phyloP scores from a whole-genome alignment of 2,797 vertebrate species.

The Vespertilio murinus region DNA sequence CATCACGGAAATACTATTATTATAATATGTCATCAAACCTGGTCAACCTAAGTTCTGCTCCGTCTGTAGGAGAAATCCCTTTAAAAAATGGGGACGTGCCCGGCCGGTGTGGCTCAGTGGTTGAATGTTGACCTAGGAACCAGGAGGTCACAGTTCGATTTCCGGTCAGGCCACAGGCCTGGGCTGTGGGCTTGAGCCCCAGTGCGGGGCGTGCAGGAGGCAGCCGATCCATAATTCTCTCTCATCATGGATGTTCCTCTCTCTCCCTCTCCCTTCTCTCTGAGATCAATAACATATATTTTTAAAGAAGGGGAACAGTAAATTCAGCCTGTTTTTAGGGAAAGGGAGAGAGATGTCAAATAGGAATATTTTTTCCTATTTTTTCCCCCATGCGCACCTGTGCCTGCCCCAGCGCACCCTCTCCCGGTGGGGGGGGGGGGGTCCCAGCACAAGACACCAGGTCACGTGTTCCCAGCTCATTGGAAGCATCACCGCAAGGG shows the following conservation, averaged over 20 bases:
- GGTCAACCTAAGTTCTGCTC: neutral
- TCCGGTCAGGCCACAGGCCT: too few relatives aligned
- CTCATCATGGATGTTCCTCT: too few relatives aligned
- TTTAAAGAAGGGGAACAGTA: neutral
- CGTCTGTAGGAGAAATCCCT: neutral
- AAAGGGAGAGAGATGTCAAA: neutral
- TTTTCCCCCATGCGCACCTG: accelerated
- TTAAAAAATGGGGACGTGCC: neutral
- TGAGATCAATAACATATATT: too few relatives aligned
- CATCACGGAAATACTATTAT: neutral
- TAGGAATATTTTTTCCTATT: too few relatives aligned
- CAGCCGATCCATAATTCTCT: too few relatives aligned
- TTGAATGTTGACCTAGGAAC: too few relatives aligned
- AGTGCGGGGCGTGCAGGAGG: too few relatives aligned
- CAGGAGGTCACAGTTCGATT: too few relatives aligned
- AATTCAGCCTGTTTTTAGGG: neutral
- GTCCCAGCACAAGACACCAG: neutral
- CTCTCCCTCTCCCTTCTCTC: too few relatives aligned
- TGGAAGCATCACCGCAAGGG: too few relatives aligned
- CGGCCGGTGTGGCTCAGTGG: too few relatives aligned
- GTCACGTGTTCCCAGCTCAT: accelerated
- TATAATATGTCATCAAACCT: neutral
- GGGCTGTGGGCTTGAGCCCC: too few relatives aligned
- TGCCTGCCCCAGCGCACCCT: accelerated
- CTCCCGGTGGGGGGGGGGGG: neutral